Evolutionary conservation across 37 sponge, comb jelly and placozoan species (phyloP).

Genomic region (Halisarca cf. caerulea): DNA sequence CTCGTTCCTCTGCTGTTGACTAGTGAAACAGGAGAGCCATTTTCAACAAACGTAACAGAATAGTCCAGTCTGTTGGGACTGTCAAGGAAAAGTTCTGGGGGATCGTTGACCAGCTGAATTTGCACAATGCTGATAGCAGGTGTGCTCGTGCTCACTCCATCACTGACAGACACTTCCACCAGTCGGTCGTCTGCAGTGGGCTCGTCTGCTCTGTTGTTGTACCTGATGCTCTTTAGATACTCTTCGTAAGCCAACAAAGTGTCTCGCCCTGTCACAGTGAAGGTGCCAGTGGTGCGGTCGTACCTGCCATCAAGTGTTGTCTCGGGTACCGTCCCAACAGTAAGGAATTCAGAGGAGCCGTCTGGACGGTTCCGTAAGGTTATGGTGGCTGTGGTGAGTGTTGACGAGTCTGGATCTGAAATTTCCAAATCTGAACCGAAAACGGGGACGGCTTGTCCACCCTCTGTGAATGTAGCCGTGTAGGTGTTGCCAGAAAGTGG

Average conservation of each 20-base stretch:
- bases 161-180: slow-evolving; percentile 19
- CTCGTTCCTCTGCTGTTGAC: neutral
- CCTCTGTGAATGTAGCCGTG: slow-evolving; percentile 5
- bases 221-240: slow-evolving; percentile 16
- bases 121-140: neutral
- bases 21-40: slow-evolving; percentile 12
- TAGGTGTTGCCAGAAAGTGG: neutral
- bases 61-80: neutral
- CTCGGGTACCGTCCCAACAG: neutral
- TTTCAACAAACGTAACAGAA: slow-evolving; percentile 31
- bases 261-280: neutral
- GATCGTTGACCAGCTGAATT: slow-evolving; percentile 40
- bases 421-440: slow-evolving; percentile 15
- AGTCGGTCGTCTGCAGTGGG: slow-evolving; percentile 14
- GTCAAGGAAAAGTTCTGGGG: slow-evolving; percentile 24
- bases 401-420: slow-evolving; percentile 43
- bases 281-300: neutral
- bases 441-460: slow-evolving; percentile 2
- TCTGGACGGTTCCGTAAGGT: slow-evolving; percentile 15
- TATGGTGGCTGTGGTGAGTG: slow-evolving; percentile 9
- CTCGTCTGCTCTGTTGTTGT: slow-evolving; percentile 47
- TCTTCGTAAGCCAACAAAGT: neutral
- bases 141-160: slow-evolving; percentile 15
- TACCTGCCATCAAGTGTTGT: neutral
- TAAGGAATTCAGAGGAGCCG: slow-evolving; percentile 30